Evolutionary conservation across 2,888 invertebrate species (phyloP).

Genomic region (Nemotelus nigrinus): DNA sequence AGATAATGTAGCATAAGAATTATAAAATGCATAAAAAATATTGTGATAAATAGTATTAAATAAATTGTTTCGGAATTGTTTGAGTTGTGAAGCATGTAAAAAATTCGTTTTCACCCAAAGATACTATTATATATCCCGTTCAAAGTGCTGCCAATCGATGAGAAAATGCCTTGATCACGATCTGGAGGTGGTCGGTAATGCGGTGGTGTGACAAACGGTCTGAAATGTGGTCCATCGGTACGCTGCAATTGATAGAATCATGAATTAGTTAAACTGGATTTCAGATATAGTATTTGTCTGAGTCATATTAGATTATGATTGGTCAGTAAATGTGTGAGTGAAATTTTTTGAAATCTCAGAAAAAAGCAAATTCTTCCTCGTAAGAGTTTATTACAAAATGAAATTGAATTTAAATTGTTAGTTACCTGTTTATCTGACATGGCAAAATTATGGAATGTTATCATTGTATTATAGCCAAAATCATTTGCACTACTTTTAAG

Average conservation of each 20-base stretch:
- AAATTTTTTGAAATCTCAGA: no score
- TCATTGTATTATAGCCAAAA: no score
- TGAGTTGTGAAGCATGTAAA: neutral
- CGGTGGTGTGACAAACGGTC: constrained; percentile 68
- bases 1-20: neutral
- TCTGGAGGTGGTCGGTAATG: constrained; percentile 65
- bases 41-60: constrained; percentile 14
- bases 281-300: no score
- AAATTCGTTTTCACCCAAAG: constrained; percentile 70
- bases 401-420: no score
- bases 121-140: constrained; percentile 81
- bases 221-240: constrained; percentile 74
- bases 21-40: constrained; percentile 8
- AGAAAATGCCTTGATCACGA: constrained; percentile 73
- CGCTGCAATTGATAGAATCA: constrained; percentile 65
- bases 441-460: no score
- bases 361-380: no score
- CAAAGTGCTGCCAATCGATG: constrained; percentile 80
- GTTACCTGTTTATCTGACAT: no score
- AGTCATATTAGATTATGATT: no score
- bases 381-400: no score
- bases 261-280: no score
- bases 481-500: no score
- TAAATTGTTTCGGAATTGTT: constrained; percentile 9
- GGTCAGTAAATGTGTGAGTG: no score